A percentile compares a stretch with the other conserved stretches of the same genome.
These are phyloP conservation scores for Eriosoma lanigerum DNA, from an alignment of 1,140 invertebrate species.

Conservation along the genomic window DNA sequence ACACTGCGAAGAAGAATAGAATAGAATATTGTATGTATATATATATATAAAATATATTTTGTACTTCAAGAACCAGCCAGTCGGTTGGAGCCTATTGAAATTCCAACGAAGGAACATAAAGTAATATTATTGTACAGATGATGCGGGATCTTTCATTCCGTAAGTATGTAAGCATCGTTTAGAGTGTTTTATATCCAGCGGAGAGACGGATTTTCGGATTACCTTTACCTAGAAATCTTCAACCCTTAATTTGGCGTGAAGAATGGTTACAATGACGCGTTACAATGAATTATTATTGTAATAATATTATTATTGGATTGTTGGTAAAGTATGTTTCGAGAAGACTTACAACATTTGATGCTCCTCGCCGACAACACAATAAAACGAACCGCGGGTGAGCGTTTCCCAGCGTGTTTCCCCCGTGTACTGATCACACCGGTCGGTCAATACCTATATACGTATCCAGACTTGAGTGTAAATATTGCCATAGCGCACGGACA, in stretches of 20 bases:
- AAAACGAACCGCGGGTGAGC: background rate
- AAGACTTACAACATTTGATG: background rate
- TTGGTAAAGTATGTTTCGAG: background rate
- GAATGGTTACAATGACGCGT: background rate
- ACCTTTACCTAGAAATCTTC: background rate
- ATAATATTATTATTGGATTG: background rate
- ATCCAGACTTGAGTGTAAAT: background rate
- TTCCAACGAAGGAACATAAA: background rate
- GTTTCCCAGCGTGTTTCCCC: background rate
- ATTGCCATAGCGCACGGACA: background rate
- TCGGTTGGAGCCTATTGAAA: background rate
- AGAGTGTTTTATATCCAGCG: background rate
- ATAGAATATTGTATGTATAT: no score
- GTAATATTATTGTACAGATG: background rate
- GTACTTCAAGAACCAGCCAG: background rate
- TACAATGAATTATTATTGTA: background rate
- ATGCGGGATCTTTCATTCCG: background rate
- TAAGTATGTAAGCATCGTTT: background rate
- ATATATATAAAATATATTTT: background rate
- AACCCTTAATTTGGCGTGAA: constrained; percentile 25
- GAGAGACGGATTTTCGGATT: background rate
- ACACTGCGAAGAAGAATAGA: background rate
- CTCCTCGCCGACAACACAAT: background rate
- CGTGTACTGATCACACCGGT: background rate
- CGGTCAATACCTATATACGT: background rate